Evolutionary conservation across 2,113 vertebrate genomes (phyloP).

Genomic region (Bostrychus sinensis): DNA sequence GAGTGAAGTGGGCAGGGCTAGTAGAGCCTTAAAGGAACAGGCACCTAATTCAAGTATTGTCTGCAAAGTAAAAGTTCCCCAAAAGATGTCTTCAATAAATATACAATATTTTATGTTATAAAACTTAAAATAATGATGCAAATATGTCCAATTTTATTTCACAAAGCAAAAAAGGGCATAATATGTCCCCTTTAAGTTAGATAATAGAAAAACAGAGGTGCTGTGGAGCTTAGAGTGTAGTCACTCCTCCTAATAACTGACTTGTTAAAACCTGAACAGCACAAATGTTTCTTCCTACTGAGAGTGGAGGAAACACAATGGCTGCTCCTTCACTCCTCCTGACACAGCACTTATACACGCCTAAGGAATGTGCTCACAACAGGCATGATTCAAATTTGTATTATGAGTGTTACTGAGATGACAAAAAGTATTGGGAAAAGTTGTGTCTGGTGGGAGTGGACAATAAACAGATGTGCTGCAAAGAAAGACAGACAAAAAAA

Average conservation of each 20-base stretch:
- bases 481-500: constrained; percentile 18
- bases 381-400: constrained; percentile 1
- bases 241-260: constrained; percentile 42
- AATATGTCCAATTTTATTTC: no score
- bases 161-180: no score
- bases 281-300: constrained; percentile 47
- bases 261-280: constrained; percentile 75
- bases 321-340: constrained; percentile 27
- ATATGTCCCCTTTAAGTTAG: no score
- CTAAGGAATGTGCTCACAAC: constrained; percentile 39
- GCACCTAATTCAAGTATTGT: no score
- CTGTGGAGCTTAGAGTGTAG: constrained; percentile 48
- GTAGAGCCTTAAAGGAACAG: no score
- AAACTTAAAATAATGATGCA: no score
- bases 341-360: constrained; percentile 48
- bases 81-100: no score
- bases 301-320: constrained; percentile 47
- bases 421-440: background rate
- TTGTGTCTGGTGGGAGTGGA: background rate
- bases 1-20: no score
- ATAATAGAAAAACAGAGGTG: constrained; percentile 25
- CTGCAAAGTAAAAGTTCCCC: no score
- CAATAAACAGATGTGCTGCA: constrained; percentile 20
- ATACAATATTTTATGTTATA: no score
- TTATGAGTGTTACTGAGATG: background rate